Conservation (phyloP, 2,888 invertebrate species). For the Lordiphosa andalusiaca region DNA sequence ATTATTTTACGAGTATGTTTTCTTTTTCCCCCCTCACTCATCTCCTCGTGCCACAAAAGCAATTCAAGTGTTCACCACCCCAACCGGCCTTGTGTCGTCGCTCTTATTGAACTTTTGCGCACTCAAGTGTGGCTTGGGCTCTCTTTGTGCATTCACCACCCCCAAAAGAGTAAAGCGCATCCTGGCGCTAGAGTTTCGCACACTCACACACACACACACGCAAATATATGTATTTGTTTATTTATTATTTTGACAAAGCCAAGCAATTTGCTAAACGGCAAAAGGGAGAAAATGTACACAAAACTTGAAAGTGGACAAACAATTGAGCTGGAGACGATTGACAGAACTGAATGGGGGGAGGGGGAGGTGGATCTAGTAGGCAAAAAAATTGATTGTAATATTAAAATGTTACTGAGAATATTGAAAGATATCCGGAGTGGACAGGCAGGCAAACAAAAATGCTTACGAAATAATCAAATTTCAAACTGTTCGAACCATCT, state of each 20-base stretch:
- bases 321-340: conserved; percentile 38
- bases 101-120: conserved; percentile 73
- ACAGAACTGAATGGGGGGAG: conserved; percentile 16
- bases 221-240: conserved; percentile 59
- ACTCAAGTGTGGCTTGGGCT: conserved; percentile 58
- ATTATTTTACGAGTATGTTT: conserved; percentile 45
- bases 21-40: conserved; percentile 16
- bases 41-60: conserved; percentile 33
- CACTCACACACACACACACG: conserved; percentile 7
- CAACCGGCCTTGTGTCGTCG: too few relatives aligned
- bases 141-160: conserved; percentile 58
- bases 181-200: conserved; percentile 12
- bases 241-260: conserved; percentile 73
- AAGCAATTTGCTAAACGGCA: conserved; percentile 70
- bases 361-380: neutral
- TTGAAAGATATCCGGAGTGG: too few relatives aligned
- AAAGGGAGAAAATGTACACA: conserved; percentile 33
- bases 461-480: too few relatives aligned
- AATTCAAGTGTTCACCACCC: conserved; percentile 39
- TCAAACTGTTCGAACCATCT: too few relatives aligned
- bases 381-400: conserved; percentile 8
- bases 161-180: conserved; percentile 29
- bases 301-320: conserved; percentile 53
- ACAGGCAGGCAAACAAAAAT: too few relatives aligned
- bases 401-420: too few relatives aligned